phyloP scores from a whole-genome alignment of 2,113 vertebrate genomes.

The Peromyscus californicus region DNA sequence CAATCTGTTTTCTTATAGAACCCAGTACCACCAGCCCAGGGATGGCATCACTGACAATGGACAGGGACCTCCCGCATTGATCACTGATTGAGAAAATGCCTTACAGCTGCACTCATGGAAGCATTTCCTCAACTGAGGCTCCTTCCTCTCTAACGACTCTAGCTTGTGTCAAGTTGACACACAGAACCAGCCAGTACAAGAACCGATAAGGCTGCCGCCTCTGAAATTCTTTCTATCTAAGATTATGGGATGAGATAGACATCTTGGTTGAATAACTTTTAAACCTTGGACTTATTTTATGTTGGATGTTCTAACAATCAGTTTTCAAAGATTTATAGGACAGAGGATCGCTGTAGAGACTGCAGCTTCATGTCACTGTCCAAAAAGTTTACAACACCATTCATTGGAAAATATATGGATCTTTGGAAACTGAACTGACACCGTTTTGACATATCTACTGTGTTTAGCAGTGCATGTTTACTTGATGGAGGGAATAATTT shows the following conservation, averaged over 20 bases:
- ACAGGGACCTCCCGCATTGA: background rate
- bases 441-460: background rate
- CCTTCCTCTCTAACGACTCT: background rate
- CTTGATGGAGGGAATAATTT: conserved; percentile 38
- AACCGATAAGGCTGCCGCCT: background rate
- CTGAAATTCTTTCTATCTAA: background rate
- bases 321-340: background rate
- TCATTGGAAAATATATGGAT: background rate
- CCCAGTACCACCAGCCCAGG: background rate
- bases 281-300: background rate
- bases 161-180: background rate
- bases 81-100: background rate
- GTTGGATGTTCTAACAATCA: conserved; percentile 11
- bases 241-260: conserved; percentile 31
- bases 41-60: background rate
- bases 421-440: background rate
- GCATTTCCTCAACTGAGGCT: background rate
- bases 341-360: background rate
- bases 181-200: background rate
- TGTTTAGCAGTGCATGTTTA: background rate
- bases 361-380: background rate
- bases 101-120: background rate
- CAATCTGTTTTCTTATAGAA: background rate
- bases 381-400: background rate
- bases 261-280: background rate